Evolutionary conservation across 2,888 invertebrate genomes (phyloP), one percentile per base, ranked within the genome.

Genomic region (Therioaphis trifolii): DNA sequence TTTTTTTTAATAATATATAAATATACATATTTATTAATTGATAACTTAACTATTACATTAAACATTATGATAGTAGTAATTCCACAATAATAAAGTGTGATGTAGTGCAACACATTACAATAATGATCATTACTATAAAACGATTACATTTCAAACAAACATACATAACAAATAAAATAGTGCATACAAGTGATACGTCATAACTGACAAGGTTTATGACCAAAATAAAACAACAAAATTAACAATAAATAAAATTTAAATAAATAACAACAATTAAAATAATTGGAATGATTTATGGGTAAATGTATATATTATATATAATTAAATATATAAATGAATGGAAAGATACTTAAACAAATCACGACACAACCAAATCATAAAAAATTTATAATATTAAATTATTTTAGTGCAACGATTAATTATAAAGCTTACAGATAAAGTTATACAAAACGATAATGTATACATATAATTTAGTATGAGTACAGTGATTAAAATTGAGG

Each of bases 161-260:
- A 24, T 49, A 82, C n/a, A 24, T 18, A 46, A 21, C 18, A 55
- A 69, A 46, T 18, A 63, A 55, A 66, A 66, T 24, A 75, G 74
- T 74, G 72, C 72, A 24, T 29, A 82, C 55, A 72, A 61, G 61
- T 61, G 71, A 40, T 79, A 80, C 27, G n/a, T n/a, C n/a, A 69
- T 55, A 61, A 15, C 27, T 15, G 9, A 80, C 40, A 7, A 52
- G 4, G 35, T 46, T 49, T 49, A 68, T 74, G 21, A 40, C 40
- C 11, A 63, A 80, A 27, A 11, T 72, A 29, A 72, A 78, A 55
- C 21, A 72, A 72, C 35, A 49, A 84, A 66, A 84, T 52, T 52
- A 74, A 74, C 84, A 74, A 75, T 35, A 66, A 75, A 84, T 84
- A 75, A 66, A 84, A 27, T 35, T 75, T n/a, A 40, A 75, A 74